These are phyloP conservation scores for Lepilemur ruficaudatus DNA, from an alignment of 2,797 vertebrate species.

Conservation along the genomic window DNA sequence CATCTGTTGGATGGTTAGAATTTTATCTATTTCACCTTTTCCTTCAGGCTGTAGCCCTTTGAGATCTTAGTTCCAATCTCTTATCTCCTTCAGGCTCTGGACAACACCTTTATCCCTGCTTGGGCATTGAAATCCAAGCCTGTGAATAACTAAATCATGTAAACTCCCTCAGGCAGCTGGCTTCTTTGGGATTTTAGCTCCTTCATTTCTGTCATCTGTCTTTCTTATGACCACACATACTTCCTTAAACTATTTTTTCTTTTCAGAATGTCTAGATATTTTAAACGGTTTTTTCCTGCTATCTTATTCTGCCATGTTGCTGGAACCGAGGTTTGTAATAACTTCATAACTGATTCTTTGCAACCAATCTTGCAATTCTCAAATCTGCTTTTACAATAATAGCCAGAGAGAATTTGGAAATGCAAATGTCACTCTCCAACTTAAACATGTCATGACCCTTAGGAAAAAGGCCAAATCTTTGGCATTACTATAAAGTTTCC, in stretches of 20 bases:
- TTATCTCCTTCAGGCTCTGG: background rate
- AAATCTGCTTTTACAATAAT: slow-evolving; percentile 22
- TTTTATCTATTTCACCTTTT: background rate
- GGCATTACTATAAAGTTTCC: background rate
- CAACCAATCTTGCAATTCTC: background rate
- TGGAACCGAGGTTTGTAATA: slow-evolving; percentile 23
- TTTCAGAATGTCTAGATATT: background rate
- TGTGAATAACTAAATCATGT: background rate
- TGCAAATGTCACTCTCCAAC: slow-evolving; percentile 9
- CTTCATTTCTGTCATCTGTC: slow-evolving; percentile 8
- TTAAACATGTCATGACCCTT: background rate
- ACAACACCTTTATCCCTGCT: background rate
- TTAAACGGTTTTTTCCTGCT: background rate
- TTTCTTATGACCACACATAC: background rate
- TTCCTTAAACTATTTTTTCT: background rate
- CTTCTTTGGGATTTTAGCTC: background rate
- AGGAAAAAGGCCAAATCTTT: slow-evolving; percentile 5
- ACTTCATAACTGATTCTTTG: background rate
- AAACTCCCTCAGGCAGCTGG: background rate
- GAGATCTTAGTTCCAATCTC: background rate
- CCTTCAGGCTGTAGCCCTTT: background rate
- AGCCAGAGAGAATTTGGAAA: slow-evolving; percentile 23
- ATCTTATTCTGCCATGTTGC: background rate
- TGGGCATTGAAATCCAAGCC: background rate
- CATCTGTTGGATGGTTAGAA: background rate